phyloP scores from a whole-genome alignment of 2,888 invertebrate species.

The Agrochola circellaris region DNA sequence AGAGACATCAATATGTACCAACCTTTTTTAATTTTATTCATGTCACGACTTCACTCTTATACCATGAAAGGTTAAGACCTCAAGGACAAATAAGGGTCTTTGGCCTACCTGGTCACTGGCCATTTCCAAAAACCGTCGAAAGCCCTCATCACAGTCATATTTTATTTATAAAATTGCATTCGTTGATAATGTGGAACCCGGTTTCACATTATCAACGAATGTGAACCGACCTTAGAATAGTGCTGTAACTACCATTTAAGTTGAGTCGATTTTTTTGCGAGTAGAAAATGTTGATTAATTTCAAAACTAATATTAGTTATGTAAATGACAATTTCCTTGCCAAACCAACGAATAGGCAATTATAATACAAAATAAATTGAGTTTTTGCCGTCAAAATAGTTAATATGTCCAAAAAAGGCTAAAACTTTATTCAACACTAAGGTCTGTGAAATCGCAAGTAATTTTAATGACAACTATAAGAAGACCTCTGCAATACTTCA shows the following conservation, averaged over 20 bases:
- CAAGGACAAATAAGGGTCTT: slow-evolving; percentile 72
- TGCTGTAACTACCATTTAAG: slow-evolving; percentile 12
- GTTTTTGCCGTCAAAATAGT: slow-evolving; percentile 26
- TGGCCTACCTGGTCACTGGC: slow-evolving; percentile 63
- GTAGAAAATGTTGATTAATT: slow-evolving; percentile 10
- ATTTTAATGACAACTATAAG: slow-evolving; percentile 6
- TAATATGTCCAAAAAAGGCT: slow-evolving; percentile 29
- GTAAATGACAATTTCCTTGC: slow-evolving; percentile 14
- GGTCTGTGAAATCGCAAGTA: slow-evolving; percentile 27
- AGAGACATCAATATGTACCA: slow-evolving; percentile 11
- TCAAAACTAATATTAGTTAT: slow-evolving; percentile 23
- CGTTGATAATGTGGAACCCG: too few species aligned
- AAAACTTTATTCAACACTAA: slow-evolving; percentile 22
- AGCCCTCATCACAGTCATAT: slow-evolving; percentile 30
- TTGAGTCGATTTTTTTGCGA: slow-evolving; percentile 12
- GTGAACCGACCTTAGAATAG: slow-evolving; percentile 16
- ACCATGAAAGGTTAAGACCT: slow-evolving; percentile 51
- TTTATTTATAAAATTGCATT: too few species aligned
- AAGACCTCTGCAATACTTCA: slow-evolving; percentile 1
- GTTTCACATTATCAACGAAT: slow-evolving; percentile 24
- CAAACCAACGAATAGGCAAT: slow-evolving; percentile 10
- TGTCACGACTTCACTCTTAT: slow-evolving; percentile 70
- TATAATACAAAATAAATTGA: slow-evolving; percentile 25
- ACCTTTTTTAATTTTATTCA: slow-evolving; percentile 56
- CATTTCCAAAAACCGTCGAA: slow-evolving; percentile 62